Evolutionary conservation across 2,797 vertebrate species (phyloP), one percentile per base, ranked within the genome.

Genomic region (Chaenodraco wilsoni): DNA sequence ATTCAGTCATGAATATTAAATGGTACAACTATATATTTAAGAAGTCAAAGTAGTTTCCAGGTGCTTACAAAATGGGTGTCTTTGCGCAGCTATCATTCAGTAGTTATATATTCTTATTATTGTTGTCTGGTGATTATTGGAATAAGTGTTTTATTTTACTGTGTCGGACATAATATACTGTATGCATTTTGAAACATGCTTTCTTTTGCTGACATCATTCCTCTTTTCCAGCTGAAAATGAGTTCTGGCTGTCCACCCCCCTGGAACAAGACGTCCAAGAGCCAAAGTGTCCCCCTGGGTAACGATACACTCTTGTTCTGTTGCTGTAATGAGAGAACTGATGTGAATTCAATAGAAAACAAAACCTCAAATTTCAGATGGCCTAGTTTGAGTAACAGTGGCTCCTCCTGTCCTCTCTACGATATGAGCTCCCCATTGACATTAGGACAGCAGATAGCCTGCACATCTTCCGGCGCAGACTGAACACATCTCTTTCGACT

Each of bases 271-370:
- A 95, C 89, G 93, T 94, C 72, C 81, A 88, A 65, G 86, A 90
- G 69, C 85, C 91, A 16, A 90, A 95, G 69, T 99, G 98, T 93
- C 98, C 98, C 2, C 45, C 91, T 87, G 95, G 97, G 98, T 99
- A 95, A 97, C 44, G 6, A 16, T 27, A 48, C 5, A n/a, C 49
- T 67, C 37, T 46, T 61, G 9, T 79, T 74, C 46, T 44, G 27
- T 41, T 69, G 21, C 15, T 78, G 9, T 37, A 45, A 55, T 41
- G 44, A 67, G 52, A 69, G 37, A 70, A 58, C 4, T 27, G 19
- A 43, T 64, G 21, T 54, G n/a, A 11, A 64, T 69, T 72, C 41
- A 9, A 21, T 16, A 10, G 43, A 58, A 46, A 55, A 16, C 40
- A 56, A 14, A 9, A 10, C 1, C 19, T 5, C 11, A 62, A 21